Percentiles rank a stretch among this genome's conserved stretches.
phyloP scores from a whole-genome alignment of 2,888 invertebrate genomes.

The Melanostoma mellinum region DNA sequence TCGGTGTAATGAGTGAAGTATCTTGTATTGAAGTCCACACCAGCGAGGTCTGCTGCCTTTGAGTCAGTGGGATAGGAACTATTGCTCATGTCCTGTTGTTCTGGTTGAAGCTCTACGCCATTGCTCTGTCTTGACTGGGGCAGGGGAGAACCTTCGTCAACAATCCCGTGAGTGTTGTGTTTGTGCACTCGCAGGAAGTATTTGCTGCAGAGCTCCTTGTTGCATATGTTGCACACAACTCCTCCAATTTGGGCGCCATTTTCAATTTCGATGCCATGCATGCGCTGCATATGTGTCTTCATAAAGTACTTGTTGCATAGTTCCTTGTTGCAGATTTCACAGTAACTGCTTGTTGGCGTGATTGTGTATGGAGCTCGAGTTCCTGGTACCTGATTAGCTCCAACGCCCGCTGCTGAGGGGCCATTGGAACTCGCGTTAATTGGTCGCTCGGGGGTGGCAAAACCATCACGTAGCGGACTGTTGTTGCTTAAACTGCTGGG shows the following conservation, averaged over 20 bases:
- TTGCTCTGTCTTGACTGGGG: slow-evolving; percentile 80
- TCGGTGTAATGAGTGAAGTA: slow-evolving; percentile 88
- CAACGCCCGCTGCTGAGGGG: slow-evolving; percentile 42
- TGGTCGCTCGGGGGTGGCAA: slow-evolving; percentile 82
- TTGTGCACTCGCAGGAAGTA: slow-evolving; percentile 98
- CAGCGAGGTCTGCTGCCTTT: slow-evolving; percentile 57
- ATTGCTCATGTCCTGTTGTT: slow-evolving; percentile 62
- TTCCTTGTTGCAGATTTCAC: slow-evolving; percentile 99
- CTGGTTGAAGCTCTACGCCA: slow-evolving; percentile 76
- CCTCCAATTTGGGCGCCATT: slow-evolving; percentile 96
- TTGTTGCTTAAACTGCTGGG: slow-evolving; percentile 82
- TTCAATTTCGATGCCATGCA: slow-evolving; percentile 97
- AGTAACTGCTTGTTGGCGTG: slow-evolving; percentile 92
- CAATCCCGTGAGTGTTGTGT: slow-evolving; percentile 98
- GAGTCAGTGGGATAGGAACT: slow-evolving; percentile 54
- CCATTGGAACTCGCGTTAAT: slow-evolving; percentile 75
- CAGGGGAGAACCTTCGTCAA: slow-evolving; percentile 89
- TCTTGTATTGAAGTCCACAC: slow-evolving; percentile 84
- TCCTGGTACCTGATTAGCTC: slow-evolving; percentile 66
- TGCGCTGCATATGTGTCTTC: slow-evolving; percentile 99
- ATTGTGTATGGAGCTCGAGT: slow-evolving; percentile 84
- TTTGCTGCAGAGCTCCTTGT: slow-evolving; percentile 98
- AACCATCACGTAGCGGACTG: slow-evolving; percentile 82
- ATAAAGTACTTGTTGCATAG: slow-evolving; percentile 99
- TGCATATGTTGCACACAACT: slow-evolving; percentile 98